Evolutionary conservation across 2,113 vertebrate genomes (phyloP).

Genomic region (human (Homo sapiens)): DNA sequence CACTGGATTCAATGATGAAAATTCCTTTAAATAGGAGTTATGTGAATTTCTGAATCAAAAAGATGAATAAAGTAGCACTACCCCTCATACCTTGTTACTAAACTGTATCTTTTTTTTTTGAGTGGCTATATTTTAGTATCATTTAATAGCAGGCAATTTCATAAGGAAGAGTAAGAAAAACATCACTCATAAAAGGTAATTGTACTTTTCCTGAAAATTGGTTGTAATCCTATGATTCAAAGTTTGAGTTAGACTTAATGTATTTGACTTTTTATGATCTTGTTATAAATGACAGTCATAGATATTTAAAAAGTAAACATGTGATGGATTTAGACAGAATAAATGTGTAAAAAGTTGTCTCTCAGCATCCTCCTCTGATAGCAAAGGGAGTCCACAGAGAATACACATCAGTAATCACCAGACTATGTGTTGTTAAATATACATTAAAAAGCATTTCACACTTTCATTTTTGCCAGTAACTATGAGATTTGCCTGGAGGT

Average conservation of each 20-base stretch:
- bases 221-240: slow-evolving; percentile 62
- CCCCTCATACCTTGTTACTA: background rate
- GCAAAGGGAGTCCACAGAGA: slow-evolving; percentile 88
- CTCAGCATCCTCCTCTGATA: slow-evolving; percentile 82
- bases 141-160: slow-evolving; percentile 51
- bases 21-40: slow-evolving; percentile 43
- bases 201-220: slow-evolving; percentile 67
- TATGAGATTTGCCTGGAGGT: slow-evolving; percentile 95
- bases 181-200: slow-evolving; percentile 28
- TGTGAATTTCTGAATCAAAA: slow-evolving; percentile 60
- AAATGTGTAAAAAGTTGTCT: slow-evolving; percentile 93
- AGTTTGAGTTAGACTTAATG: slow-evolving; percentile 73
- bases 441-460: slow-evolving; percentile 99
- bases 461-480: slow-evolving; percentile 96
- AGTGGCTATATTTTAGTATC: slow-evolving; percentile 51
- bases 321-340: slow-evolving; percentile 86
- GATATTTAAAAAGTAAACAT: slow-evolving; percentile 82
- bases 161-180: slow-evolving; percentile 52
- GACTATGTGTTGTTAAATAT: slow-evolving; percentile 99
- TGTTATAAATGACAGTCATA: slow-evolving; percentile 79
- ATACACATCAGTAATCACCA: slow-evolving; percentile 96
- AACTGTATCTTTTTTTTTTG: background rate
- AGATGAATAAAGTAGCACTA: slow-evolving; percentile 54
- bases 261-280: slow-evolving; percentile 73
- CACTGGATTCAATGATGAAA: slow-evolving; percentile 51